Evolutionary conservation across 2,888 invertebrate genomes (phyloP).

Genomic region (Chaetogeoica ovagalla): DNA sequence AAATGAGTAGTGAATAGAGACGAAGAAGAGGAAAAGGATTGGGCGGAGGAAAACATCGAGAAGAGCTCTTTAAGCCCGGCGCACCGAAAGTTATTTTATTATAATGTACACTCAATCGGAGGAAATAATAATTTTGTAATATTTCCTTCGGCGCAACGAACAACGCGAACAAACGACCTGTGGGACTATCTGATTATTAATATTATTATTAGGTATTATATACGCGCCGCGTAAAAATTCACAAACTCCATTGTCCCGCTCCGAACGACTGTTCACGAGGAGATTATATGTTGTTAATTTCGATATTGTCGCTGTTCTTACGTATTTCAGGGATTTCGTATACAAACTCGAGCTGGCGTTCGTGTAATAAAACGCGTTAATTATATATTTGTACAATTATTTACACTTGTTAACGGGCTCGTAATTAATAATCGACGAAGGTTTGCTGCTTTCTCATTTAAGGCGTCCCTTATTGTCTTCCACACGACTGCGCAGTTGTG

Average conservation of each 20-base stretch:
- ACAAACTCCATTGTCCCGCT: neutral
- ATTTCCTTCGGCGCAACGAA: conserved; percentile 4
- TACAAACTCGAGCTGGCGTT: too few relatives aligned
- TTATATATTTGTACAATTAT: neutral
- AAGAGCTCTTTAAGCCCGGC: neutral
- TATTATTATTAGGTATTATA: neutral
- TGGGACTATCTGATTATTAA: conserved; percentile 8
- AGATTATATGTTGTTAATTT: conserved; percentile 3
- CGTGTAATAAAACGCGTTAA: neutral
- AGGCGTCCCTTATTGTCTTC: too few relatives aligned
- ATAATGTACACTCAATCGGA: neutral
- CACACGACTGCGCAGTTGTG: too few relatives aligned
- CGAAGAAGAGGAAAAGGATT: too few relatives aligned
- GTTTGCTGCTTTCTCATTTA: too few relatives aligned
- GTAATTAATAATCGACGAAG: neutral
- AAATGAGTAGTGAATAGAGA: too few relatives aligned
- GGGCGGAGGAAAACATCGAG: neutral
- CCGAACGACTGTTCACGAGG: neutral
- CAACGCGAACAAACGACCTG: conserved; percentile 32
- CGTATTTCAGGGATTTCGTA: neutral
- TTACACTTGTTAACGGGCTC: neutral
- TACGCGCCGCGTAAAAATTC: neutral
- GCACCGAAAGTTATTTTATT: neutral
- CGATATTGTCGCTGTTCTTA: neutral
- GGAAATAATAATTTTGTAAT: conserved; percentile 30